These are phyloP conservation scores for Morinoia aosen DNA, from an alignment of 2,888 invertebrate species.

Conservation along the genomic window DNA sequence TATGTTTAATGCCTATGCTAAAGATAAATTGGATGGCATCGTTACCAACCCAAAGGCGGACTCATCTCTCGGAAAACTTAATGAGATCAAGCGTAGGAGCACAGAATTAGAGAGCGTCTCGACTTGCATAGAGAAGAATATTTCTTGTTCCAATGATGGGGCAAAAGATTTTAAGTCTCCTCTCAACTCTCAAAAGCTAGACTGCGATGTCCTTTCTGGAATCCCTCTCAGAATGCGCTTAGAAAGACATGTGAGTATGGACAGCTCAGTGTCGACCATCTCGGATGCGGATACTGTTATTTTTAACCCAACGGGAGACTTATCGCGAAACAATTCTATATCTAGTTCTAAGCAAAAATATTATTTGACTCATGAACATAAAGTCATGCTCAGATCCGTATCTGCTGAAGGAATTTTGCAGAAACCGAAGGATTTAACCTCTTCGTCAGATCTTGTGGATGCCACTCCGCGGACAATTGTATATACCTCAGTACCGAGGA, in stretches of 20 bases:
- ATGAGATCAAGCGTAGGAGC: not conserved
- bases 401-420: conserved; percentile 47
- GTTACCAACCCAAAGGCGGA: not conserved
- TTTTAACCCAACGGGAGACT: conserved; percentile 41
- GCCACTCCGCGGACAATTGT: not conserved
- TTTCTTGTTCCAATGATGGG: not conserved
- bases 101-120: not conserved
- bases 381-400: conserved; percentile 42
- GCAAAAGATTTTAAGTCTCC: not conserved
- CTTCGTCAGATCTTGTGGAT: not conserved
- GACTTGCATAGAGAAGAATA: not conserved
- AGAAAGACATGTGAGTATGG: conserved; percentile 65
- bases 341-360: conserved; percentile 10
- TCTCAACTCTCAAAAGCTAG: not conserved
- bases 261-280: conserved; percentile 65
- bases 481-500: conserved; percentile 28
- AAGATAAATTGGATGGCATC: conserved; percentile 51
- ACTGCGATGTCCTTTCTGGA: conserved; percentile 37
- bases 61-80: conserved; percentile 23
- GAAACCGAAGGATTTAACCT: not conserved
- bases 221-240: conserved; percentile 57
- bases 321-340: conserved; percentile 40
- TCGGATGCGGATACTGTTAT: conserved; percentile 67
- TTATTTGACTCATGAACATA: not conserved
- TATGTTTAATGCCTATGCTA: conserved; percentile 39